These are phyloP conservation scores for Lycocerus yunnanus DNA, from an alignment of 2,888 invertebrate species.

Conservation along the genomic window DNA sequence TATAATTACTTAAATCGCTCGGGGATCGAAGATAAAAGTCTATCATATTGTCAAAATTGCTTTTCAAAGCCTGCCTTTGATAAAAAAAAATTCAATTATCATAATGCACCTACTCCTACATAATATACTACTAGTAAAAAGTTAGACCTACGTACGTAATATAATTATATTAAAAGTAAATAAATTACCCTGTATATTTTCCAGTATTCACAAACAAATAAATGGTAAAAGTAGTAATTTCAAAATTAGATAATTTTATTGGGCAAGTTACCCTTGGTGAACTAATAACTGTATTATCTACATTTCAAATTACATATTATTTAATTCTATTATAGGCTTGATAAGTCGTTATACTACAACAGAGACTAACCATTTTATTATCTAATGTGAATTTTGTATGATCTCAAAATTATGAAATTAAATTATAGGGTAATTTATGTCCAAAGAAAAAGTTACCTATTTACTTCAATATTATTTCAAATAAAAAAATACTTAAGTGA, in stretches of 20 bases:
- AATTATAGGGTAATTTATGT: neutral
- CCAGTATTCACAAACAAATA: neutral
- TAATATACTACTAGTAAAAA: neutral
- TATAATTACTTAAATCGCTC: constrained; percentile 32
- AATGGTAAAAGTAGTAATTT: neutral
- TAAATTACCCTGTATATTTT: neutral
- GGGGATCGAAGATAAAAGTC: constrained; percentile 34
- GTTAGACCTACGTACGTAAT: neutral
- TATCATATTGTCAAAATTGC: constrained; percentile 23
- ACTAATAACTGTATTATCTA: neutral
- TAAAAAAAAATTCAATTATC: neutral
- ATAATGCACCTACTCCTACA: neutral
- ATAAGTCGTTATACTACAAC: neutral
- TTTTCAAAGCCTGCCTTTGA: neutral
- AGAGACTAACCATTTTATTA: neutral
- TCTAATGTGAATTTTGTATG: neutral
- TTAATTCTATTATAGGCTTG: neutral
- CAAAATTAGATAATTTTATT: neutral
- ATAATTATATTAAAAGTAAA: neutral
- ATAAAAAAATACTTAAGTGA: neutral
- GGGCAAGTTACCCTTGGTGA: neutral
- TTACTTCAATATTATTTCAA: neutral
- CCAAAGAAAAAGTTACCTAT: neutral
- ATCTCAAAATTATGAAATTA: neutral
- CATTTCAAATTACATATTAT: neutral